Evolutionary conservation across 2,888 invertebrate species (phyloP), one percentile per base, ranked within the genome.

Genomic region (Empis stercorea): DNA sequence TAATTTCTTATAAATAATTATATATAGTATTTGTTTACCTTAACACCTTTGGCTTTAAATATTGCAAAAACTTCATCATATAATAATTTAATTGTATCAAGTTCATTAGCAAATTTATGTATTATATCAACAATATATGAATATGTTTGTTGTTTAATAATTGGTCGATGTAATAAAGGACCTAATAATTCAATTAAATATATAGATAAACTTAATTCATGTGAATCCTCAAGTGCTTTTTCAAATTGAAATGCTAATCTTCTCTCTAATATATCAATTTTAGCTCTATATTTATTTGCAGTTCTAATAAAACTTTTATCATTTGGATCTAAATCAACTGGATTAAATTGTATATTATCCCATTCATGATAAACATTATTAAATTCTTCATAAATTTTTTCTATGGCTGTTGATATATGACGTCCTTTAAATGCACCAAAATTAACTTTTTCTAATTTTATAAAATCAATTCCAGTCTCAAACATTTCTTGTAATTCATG

Each of bases 361-460:
- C 65, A 67, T 27, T 62, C 61, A 3, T 61, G 54, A 50, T 63
- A 65, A 23, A 48, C 46, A 4, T 27, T 53, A 43, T 60, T 61
- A 43, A 62, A 66, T 16, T 61, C 60, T 30, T 65, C 64, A 7
- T 59, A 53, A 30, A 73, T 64, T n/a, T 63, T 59, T 11, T 59
- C 59, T 3, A 78, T 69, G 49, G 74, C 76, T 1, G 68, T 63
- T 46, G 75, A 75, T 13, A 82, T 70, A 17, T 68, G 72, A 54
- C 78, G 78, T 1, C 82, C 84, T 48, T 76, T 73, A 9, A 81
- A 61, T 1, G 83, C 87, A 38, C 82, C 81, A 47, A 87, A 76
- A 60, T 85, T 85, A 2, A 89, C 79, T 62, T 87, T 89, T 65
- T 95, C 94, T 51, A 94, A 66, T 62, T 91, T 92, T 40, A 80